A percentile compares a stretch with the other conserved stretches of the same genome.
These are phyloP conservation scores for Acronicta psi DNA, from an alignment of 2,888 invertebrate genomes.

Conservation along the genomic window DNA sequence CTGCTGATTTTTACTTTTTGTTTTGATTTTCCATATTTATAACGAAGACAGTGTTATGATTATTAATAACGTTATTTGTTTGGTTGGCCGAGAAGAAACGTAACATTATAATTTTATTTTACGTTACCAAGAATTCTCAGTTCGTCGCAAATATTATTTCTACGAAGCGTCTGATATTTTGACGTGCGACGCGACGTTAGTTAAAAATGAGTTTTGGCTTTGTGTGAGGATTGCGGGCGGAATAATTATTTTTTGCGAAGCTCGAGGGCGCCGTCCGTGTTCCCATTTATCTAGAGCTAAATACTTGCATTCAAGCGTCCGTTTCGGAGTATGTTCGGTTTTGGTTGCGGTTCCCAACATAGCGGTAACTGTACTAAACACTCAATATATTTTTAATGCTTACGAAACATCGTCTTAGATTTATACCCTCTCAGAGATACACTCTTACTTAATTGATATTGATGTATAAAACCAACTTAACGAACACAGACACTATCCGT, in stretches of 20 bases:
- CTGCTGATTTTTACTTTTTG: constrained; percentile 13
- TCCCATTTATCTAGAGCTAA: constrained; percentile 74
- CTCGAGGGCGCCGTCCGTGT: constrained; percentile 65
- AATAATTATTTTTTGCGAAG: constrained; percentile 75
- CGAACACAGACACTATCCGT: constrained; percentile 19
- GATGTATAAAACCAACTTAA: background rate
- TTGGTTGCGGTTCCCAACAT: constrained; percentile 44
- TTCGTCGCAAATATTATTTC: constrained; percentile 52
- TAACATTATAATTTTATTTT: constrained; percentile 33
- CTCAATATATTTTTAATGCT: background rate
- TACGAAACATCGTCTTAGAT: no score
- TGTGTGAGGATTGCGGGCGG: constrained; percentile 69
- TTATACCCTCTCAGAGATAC: no score
- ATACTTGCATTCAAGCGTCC: constrained; percentile 72
- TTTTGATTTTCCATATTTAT: constrained; percentile 36
- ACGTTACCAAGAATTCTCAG: constrained; percentile 42
- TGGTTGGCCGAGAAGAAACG: constrained; percentile 30
- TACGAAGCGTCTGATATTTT: constrained; percentile 60
- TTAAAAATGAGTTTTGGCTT: constrained; percentile 72
- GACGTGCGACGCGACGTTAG: constrained; percentile 65
- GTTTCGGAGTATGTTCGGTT: constrained; percentile 65
- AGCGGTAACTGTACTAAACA: constrained; percentile 4
- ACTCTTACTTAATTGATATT: no score
- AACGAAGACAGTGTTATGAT: constrained; percentile 42
- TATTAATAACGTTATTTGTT: constrained; percentile 48